These are phyloP conservation scores for Eupithecia inturbata DNA, from an alignment of 2,888 invertebrate species.

Conservation along the genomic window DNA sequence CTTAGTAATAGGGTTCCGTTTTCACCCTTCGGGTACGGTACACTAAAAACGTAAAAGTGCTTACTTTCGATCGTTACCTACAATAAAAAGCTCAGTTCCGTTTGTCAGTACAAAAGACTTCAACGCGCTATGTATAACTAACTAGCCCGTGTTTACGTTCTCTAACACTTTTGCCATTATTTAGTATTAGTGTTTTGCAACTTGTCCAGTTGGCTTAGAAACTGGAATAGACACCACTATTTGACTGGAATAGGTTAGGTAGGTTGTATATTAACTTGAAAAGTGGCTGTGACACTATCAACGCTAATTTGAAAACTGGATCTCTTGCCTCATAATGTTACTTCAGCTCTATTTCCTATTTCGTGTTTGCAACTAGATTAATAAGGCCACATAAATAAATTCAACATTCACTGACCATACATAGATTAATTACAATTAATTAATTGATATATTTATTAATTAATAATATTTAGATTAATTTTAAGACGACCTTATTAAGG, in stretches of 20 bases:
- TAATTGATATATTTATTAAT: no score
- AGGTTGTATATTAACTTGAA: constrained; percentile 32
- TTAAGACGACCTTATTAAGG: no score
- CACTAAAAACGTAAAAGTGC: no score
- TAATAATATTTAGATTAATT: no score
- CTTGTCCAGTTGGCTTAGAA: constrained; percentile 15
- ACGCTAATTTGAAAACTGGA: constrained; percentile 40
- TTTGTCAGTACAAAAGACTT: neutral
- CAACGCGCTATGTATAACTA: neutral
- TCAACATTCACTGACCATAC: neutral
- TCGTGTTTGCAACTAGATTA: neutral
- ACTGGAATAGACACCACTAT: constrained; percentile 26
- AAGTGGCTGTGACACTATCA: constrained; percentile 27
- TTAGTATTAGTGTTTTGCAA: neutral
- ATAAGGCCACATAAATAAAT: neutral
- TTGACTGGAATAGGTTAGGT: constrained; percentile 16
- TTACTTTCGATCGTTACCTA: no score
- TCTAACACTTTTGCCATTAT: neutral
- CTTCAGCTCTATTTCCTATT: constrained; percentile 22
- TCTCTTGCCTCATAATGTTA: constrained; percentile 28
- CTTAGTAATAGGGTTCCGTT: no score
- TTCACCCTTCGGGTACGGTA: no score
- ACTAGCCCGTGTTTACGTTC: neutral
- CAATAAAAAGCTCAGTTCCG: neutral
- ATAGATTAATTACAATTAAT: no score